Base-by-base conservation (phyloP, 2,797 vertebrate species). In the Scolopax rusticola region DNA sequence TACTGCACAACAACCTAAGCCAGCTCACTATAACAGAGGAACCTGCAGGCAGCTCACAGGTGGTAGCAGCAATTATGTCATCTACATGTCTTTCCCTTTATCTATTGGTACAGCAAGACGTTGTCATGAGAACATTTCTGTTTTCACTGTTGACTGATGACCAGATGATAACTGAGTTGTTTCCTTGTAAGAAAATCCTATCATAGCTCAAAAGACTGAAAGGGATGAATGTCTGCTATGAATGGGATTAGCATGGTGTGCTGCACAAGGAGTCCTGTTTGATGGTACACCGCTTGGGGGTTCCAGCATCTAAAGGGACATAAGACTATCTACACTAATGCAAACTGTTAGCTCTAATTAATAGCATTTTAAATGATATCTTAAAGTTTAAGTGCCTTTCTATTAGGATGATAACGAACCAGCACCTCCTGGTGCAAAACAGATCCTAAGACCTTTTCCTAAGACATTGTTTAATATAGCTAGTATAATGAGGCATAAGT, bases 161-260 rank as follows among this genome's bases (percentile, higher is more conserved):
- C 27, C 27, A 53, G 32, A 45, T 5, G 11, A 30, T 15, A 69
- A 59, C 51, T 36, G 14, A 41, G 8, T 20, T 63, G 8, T 30
- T 68, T 81, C 13, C 14, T 59, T 47, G 1, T 18, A 21, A 60
- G 45, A 88, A 85, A 85, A 67, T n/a, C 5, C 13, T 40, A 2
- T 27, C 0, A 0, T 28, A 70, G 18, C 2, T 36, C 38, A 18
- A 54, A 38, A 70, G 17, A 53, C 23, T 45, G 57, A 70, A 64
- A 53, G 12, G 23, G 23, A 4, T 32, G 10, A 28, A 48, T 41
- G 5, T 86, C n/a, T 60, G 25, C 18, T 40, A 11, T 9, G 15
- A 23, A 57, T 0, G 0, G 5, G 8, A 12, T 73, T 0, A 0
- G 3, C 7, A 6, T 6, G 51, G 12, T 53, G 8, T 40, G 50